phyloP scores from a whole-genome alignment of 2,113 vertebrate species.

The Anser brachyrhynchus region DNA sequence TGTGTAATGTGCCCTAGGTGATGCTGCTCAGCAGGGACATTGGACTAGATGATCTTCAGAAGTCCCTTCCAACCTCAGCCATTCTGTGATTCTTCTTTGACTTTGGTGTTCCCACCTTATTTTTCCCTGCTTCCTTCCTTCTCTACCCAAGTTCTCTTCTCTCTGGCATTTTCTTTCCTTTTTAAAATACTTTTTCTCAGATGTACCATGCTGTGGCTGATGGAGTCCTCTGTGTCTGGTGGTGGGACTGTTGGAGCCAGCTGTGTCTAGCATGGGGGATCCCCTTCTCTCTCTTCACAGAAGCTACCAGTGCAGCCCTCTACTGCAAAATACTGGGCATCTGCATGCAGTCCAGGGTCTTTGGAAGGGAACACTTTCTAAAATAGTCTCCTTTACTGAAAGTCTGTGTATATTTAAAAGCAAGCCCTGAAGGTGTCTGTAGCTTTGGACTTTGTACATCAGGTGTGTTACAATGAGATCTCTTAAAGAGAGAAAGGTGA shows the following conservation, averaged over 20 bases:
- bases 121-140: not conserved
- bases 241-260: not conserved
- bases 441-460: not conserved
- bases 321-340: not conserved
- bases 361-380: not conserved
- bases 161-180: not conserved
- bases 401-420: not conserved
- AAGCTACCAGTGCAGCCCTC: not conserved
- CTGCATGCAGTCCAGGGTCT: not conserved
- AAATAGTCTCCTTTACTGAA: not conserved
- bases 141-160: not conserved
- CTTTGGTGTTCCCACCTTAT: not conserved
- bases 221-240: not conserved
- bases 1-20: too few relatives aligned
- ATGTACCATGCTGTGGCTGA: not conserved
- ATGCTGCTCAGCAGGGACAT: too few relatives aligned
- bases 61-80: too few relatives aligned
- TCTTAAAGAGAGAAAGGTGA: not conserved
- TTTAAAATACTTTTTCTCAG: not conserved
- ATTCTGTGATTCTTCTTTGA: not conserved
- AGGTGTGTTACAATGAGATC: not conserved
- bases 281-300: not conserved
- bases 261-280: not conserved
- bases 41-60: too few relatives aligned
- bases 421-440: not conserved